Base-by-base conservation (phyloP, 2,888 invertebrate species). In the Spodoptera picta region DNA sequence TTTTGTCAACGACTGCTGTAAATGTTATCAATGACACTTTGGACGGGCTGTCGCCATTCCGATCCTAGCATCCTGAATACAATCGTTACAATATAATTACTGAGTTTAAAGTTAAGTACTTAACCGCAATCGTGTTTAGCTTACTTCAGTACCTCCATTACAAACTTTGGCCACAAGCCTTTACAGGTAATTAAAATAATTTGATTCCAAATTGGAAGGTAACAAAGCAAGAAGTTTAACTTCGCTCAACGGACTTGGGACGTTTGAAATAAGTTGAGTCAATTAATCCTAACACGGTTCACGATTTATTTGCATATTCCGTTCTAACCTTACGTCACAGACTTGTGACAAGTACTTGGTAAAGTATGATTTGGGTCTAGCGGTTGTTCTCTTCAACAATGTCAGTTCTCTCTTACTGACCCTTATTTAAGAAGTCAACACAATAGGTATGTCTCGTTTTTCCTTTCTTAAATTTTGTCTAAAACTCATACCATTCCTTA, bases 1-100 rank as follows among this genome's bases (percentile, higher is more conserved):
- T 54, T 73, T 63, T 41, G 44, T 23, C 62, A 68, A 57, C 45
- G 59, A 62, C 24, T 49, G 49, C 50, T 62, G 24, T 59, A 14
- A 58, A 51, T 55, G 47, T 65, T 36, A 64, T 46, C 70, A 58
- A 68, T 44, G 43, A 61, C 9, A 36, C 56, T 65, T 52, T 53
- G 50, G 51, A 59, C 56, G 23, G 44, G 44, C 59, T 69, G 69
- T 63, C 53, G 54, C 57, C 47, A 50, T 27, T 60, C 53, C 55
- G 19, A 54, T 43, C 19, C 7, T 3, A 10, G 36, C 6, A 46
- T 47, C 48, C 47, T 59, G 52, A 51, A 36, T 36, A 6, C 46
- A 45, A 50, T 63, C 50, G 7, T 63, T 52, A 48, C 51, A 52
- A 69, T 69, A 65, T 74, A 58, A 67, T 54, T 62, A 58, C 31